Evolutionary conservation across 2,113 vertebrate genomes (phyloP), one percentile per base, ranked within the genome.

Genomic region (Verasper variegatus): DNA sequence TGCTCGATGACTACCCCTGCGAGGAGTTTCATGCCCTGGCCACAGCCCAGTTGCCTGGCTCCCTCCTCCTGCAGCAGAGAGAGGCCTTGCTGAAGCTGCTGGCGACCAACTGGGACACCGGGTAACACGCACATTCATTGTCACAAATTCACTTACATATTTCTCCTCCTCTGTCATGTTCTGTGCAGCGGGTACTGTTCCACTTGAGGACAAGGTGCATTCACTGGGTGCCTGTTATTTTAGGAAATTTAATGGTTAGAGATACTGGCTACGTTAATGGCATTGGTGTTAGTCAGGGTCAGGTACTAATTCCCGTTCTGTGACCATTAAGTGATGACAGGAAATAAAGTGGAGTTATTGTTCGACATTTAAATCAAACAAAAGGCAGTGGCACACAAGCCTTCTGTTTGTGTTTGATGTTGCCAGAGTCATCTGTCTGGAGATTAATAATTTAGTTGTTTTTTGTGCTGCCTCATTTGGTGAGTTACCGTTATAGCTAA

Each of bases 101-200:
- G 83, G 84, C 86, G 6, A 63, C 69, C n/a, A 94, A 95, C 91
- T 95, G 95, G 95, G 87, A 93, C 37, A 88, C 89, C 1, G 95
- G 94, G 95, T 95, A 94, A 92, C 51, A 23, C 64, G 9, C 74
- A 42, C 18, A 55, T 20, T n/a, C 26, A 18, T 12, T 11, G 4
- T 40, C 57, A 89, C 40, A 49, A 47, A 37, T 64, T 21, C 10
- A 35, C 21, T 24, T 14, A 42, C 37, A 61, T n/a, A 21, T 45
- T 45, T 45, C 42, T 45, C 57, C 1, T 59, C 47, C 18, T 57
- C 13, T 59, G 57, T 68, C 68, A 52, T 23, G 45, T 17, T 49
- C 5, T 5, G 13, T 49, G 45, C 45, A 17, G 4, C 18, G 15
- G 45, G 15, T 6, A 18, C 7, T 18, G 15, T 49, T 15, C 45